Evolutionary conservation across 2,888 invertebrate genomes (phyloP).

Genomic region (Troglohyphantes excavatus): DNA sequence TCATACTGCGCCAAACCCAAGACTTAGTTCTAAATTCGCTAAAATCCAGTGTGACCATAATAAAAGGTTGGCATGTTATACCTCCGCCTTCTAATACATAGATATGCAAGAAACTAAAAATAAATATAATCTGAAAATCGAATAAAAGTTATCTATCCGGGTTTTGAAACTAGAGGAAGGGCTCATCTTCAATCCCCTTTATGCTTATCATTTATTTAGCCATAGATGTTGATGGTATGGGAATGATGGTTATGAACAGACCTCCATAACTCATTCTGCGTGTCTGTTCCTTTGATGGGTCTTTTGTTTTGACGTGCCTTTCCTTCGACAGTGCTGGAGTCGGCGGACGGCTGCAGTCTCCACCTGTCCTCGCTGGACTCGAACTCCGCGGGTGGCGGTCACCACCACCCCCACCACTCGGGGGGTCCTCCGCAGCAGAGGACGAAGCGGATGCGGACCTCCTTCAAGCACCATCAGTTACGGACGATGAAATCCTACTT

Average conservation of each 20-base stretch:
- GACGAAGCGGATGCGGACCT: constrained; percentile 96
- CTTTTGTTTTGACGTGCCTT: not conserved
- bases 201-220: not conserved
- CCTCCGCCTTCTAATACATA: too few species aligned
- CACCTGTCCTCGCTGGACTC: constrained; percentile 74
- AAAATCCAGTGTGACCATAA: too few species aligned
- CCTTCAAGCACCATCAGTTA: constrained; percentile 99
- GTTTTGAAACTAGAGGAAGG: too few species aligned
- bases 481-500: constrained; percentile 99
- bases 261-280: too few species aligned
- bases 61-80: too few species aligned
- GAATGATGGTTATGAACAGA: too few species aligned
- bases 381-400: constrained; percentile 43
- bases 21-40: too few species aligned
- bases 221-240: too few species aligned
- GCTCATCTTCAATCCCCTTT: not conserved
- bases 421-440: constrained; percentile 83
- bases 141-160: too few species aligned
- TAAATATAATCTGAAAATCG: too few species aligned
- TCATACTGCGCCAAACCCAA: too few species aligned
- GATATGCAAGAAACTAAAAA: too few species aligned
- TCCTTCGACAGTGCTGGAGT: constrained; percentile 65
- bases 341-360: constrained; percentile 70
- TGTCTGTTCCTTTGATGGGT: not conserved
- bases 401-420: not conserved